Base-by-base conservation (phyloP, 35 echinoderm and acorn worm species). In the Lytechinus variegatus region DNA sequence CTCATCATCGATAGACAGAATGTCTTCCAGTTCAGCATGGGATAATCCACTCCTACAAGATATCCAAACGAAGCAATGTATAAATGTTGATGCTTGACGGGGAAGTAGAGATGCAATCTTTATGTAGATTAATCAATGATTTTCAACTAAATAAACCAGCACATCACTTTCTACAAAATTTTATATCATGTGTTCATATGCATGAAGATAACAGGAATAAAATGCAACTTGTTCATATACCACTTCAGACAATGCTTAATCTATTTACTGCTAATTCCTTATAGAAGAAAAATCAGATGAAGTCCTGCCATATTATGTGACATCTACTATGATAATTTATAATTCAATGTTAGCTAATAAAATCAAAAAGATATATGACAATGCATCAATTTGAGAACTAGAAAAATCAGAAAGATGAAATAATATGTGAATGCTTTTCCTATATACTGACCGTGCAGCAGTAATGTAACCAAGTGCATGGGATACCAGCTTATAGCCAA, bases 381-480 rank as follows among this genome's bases (percentile, higher is more conserved):
- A 44, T 44, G 33, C 33, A 44, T 44, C 33, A 44, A 44, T 44
- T 44, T 44, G 33, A 44, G 33, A 44, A 44, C 33, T 44, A 44
- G 33, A 44, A 44, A 44, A 44, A 44, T 44, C 33, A 44, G 33
- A 44, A 44, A 44, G 33, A 44, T 44, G 33, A 44, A 44, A 44
- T 1, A 44, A 44, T 2, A 44, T 44, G 33, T 44, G 33, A 44
- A 44, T 44, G 33, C 33, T 52, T 27, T 52, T 28, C 51, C 87
- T 79, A 9, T 1, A 14, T 9, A 87, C 96, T 87, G 11, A 99
- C 98, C 98, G 98, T 54, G 98, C 92, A 52, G 98, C 98, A 93
- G 86, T 94, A 54, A 99, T 97, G 95, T 99, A 99, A 16, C 98
- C 97, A 56, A 99, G 86, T 10, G 98, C 98, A 96, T 99, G 98